Percentiles rank a stretch among this genome's conserved stretches.
These are phyloP conservation scores for Coturnix japonica DNA, from an alignment of 2,113 vertebrate genomes.

Conservation along the genomic window DNA sequence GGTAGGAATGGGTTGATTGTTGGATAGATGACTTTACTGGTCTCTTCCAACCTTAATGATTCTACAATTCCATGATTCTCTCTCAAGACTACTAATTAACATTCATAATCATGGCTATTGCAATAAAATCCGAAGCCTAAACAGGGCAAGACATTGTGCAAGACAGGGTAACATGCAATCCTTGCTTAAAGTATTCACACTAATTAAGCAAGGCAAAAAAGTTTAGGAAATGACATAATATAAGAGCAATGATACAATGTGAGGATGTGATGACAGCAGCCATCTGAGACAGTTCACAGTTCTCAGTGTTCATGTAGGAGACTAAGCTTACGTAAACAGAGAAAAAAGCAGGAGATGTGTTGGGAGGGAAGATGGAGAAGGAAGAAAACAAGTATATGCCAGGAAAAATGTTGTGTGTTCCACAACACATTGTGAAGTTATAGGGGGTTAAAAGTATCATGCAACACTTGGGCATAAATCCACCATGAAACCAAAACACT, in stretches of 20 bases:
- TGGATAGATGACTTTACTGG: too few species aligned
- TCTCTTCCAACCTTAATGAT: too few species aligned
- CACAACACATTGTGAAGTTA: rapidly evolving
- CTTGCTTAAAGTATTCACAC: not conserved
- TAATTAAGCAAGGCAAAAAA: not conserved
- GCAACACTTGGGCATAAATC: not conserved
- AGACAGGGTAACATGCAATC: not conserved
- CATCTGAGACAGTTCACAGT: not conserved
- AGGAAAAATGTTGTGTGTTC: not conserved
- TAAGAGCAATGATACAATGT: not conserved
- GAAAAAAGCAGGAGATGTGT: not conserved
- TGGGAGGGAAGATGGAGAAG: not conserved
- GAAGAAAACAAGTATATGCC: not conserved
- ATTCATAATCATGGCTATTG: not conserved
- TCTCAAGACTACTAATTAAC: not conserved
- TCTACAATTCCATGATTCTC: too few species aligned
- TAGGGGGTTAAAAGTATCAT: not conserved
- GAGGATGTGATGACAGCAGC: not conserved
- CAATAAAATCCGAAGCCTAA: not conserved
- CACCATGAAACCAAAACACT: not conserved
- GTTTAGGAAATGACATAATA: not conserved
- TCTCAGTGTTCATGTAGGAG: not conserved
- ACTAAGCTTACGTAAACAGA: not conserved
- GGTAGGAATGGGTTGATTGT: too few species aligned
- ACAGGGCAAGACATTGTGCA: not conserved